phyloP scores from a whole-genome alignment of 2,113 vertebrate species.

The Rhombomys opimus region DNA sequence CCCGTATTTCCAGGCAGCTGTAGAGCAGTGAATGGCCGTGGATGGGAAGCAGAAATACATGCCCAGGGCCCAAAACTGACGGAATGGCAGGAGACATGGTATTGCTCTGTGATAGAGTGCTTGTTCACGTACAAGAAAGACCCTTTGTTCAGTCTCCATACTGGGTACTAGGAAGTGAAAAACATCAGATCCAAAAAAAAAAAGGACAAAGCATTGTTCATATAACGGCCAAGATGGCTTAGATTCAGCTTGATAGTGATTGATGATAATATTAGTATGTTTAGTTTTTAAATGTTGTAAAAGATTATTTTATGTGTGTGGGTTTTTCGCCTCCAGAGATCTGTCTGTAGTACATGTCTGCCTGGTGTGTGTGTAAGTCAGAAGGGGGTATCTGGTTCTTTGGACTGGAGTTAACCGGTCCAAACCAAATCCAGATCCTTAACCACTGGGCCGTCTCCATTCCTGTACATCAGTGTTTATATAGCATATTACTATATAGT shows the following conservation, averaged over 20 bases:
- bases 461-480: not conserved
- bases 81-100: not conserved
- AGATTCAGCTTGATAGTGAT: not conserved
- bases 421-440: too few species aligned
- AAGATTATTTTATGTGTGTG: not conserved
- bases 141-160: not conserved
- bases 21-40: not conserved
- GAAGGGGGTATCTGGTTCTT: not conserved
- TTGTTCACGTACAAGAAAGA: not conserved
- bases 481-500: not conserved
- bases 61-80: not conserved
- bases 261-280: not conserved
- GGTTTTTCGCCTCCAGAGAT: not conserved
- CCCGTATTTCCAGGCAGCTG: not conserved
- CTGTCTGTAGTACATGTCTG: not conserved
- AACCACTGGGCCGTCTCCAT: not conserved
- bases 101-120: not conserved
- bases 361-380: not conserved
- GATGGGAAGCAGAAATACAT: not conserved
- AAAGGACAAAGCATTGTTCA: not conserved
- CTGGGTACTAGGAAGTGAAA: accelerated
- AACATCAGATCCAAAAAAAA: not conserved
- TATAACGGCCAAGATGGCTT: not conserved
- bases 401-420: not conserved
- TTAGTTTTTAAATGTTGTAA: not conserved